phyloP scores from a whole-genome alignment of 2,113 vertebrate species.

The Sinocyclocheilus anshuiensis region DNA sequence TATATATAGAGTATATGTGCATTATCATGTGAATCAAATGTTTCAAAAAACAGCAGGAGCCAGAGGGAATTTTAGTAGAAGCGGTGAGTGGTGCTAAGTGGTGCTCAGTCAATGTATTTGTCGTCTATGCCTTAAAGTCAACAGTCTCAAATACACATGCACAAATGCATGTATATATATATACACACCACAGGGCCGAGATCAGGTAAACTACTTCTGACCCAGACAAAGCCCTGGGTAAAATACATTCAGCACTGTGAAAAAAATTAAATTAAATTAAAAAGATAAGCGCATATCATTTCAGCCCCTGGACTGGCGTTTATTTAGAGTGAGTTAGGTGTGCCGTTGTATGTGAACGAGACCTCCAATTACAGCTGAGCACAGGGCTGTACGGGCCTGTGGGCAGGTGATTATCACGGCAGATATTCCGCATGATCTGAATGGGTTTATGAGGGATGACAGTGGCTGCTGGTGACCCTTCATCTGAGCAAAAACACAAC shows the following conservation, averaged over 20 bases:
- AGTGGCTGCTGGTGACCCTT: conserved; percentile 61
- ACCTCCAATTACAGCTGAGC: conserved; percentile 46
- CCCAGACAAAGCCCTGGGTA: conserved; percentile 64
- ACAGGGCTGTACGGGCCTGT: conserved; percentile 42
- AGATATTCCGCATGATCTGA: conserved; percentile 64
- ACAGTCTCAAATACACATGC: conserved; percentile 20
- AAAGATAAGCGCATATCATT: conserved; percentile 69
- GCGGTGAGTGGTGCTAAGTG: conserved; percentile 12
- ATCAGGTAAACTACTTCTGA: conserved; percentile 48
- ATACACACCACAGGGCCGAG: conserved; percentile 47
- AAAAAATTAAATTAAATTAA: conserved; percentile 60
- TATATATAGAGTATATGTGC: not conserved
- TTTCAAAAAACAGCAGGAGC: conserved; percentile 4
- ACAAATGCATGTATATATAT: conserved; percentile 2
- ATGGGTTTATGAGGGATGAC: conserved; percentile 69
- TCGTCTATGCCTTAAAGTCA: conserved; percentile 42
- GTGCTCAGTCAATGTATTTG: conserved; percentile 34
- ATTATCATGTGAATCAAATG: conserved; percentile 24
- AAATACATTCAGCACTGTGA: conserved; percentile 61
- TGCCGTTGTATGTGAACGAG: conserved; percentile 12
- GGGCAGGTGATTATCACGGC: conserved; percentile 71
- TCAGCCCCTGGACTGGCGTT: conserved; percentile 45
- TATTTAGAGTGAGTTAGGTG: conserved; percentile 47
- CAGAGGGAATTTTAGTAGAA: not conserved
- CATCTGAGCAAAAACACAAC: conserved; percentile 61